Evolutionary conservation across 2,888 invertebrate species (phyloP), one percentile per base, ranked within the genome.

Genomic region (Ceriagrion tenellum): DNA sequence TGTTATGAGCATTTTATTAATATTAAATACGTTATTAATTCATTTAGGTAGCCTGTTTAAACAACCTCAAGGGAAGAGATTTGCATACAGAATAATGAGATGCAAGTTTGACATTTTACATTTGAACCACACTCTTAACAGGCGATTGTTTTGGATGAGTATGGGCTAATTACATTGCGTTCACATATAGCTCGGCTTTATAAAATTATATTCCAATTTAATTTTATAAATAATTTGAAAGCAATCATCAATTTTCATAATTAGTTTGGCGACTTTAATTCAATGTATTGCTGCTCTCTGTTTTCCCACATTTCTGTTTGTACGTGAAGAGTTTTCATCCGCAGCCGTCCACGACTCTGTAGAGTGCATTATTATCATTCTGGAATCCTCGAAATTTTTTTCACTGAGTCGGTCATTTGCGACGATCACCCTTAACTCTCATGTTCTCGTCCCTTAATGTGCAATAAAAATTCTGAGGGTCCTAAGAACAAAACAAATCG

Each of bases 1-100:
- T 18, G 81, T 26, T 35, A 35, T 81, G 81, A 81, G 13, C 35
- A 35, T 35, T 35, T 81, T 26, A 35, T 81, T 35, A 81, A 81
- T 81, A 81, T 81, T 81, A 81, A 69, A 35, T 81, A 16, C 16
- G 16, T 35, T 81, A 81, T 81, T 81, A 81, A 81, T 81, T 81
- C 13, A 35, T 81, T 81, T 81, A 69, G 26, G 1, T 23, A 26
- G 81, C 35, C 16, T 18, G 81, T 81, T 81, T 10, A n/a, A 16
- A 81, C 81, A 16, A 35, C 12, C 30, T 35, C 81, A 81, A 12
- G 81, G 81, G 81, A 81, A 81, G 35, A 35, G 81, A 81, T 81
- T 35, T 81, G 26, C 81, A 81, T 81, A 18, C 18, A 35, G 12
- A 35, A 81, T 35, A 16, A 81, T 81, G 30, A 81, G 16, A 81